Conservation (phyloP, 2,113 vertebrate genomes). For the Capreolus pygargus region DNA sequence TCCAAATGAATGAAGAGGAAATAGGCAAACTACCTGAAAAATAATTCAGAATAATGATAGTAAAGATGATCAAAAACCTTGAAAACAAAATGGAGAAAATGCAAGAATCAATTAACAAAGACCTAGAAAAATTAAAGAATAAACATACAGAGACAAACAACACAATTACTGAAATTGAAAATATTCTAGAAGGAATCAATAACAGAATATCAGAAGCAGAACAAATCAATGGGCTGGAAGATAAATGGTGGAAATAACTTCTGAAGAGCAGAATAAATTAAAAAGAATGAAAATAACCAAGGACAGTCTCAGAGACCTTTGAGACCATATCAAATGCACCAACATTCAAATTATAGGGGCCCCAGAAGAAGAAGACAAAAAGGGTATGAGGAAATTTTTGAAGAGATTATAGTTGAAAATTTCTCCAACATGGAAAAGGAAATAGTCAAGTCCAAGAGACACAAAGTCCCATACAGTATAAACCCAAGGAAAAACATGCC, state of each 20-base stretch:
- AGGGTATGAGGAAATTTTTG: background rate
- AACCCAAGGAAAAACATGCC: background rate
- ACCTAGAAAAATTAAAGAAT: background rate
- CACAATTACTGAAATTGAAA: background rate
- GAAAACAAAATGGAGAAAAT: background rate
- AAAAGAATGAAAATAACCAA: background rate
- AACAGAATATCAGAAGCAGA: background rate
- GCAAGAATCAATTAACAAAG: background rate
- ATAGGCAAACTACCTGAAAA: background rate
- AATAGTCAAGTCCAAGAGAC: background rate
- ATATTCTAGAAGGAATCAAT: background rate
- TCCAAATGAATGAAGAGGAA: background rate
- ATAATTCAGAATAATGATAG: background rate
- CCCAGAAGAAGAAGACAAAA: background rate
- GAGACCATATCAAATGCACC: background rate
- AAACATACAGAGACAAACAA: background rate
- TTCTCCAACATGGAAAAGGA: background rate
- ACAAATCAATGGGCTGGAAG: background rate
- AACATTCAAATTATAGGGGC: background rate
- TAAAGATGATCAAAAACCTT: background rate
- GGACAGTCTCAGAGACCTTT: background rate
- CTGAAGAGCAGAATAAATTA: background rate
- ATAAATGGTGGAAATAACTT: background rate
- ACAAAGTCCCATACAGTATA: background rate
- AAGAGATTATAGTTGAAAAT: background rate